phyloP scores from a whole-genome alignment of 2,113 vertebrate species.

The Takifugu bimaculatus region DNA sequence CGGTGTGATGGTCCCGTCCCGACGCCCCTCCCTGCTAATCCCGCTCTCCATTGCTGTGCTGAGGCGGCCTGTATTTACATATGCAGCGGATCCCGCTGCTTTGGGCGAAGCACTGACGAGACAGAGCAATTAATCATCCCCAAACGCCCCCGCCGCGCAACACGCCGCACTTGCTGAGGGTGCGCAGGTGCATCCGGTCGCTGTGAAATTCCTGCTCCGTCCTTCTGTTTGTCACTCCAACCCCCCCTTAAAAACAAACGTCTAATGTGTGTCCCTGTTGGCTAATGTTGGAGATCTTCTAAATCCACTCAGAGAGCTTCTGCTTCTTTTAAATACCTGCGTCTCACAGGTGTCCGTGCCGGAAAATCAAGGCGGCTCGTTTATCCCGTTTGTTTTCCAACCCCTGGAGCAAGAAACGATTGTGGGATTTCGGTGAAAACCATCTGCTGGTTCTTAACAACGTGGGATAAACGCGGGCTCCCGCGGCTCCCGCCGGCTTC shows the following conservation, averaged over 20 bases:
- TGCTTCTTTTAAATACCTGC: neutral
- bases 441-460: constrained; percentile 64
- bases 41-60: constrained; percentile 77
- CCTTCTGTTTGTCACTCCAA: neutral
- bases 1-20: constrained; percentile 44
- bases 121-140: constrained; percentile 97
- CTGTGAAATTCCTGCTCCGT: constrained; percentile 57
- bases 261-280: constrained; percentile 19
- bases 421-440: constrained; percentile 60
- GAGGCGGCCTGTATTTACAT: constrained; percentile 87
- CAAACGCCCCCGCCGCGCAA: constrained; percentile 82
- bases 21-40: constrained; percentile 79
- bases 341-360: constrained; percentile 20
- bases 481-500: constrained; percentile 52
- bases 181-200: constrained; percentile 86
- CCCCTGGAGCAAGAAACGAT: constrained; percentile 61
- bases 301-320: too few relatives aligned
- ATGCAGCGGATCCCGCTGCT: constrained; percentile 87
- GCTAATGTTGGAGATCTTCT: too few relatives aligned
- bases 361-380: constrained; percentile 36
- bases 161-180: constrained; percentile 79
- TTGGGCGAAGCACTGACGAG: constrained; percentile 78
- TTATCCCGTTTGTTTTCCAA: constrained; percentile 49
- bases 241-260: constrained; percentile 16
- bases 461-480: constrained; percentile 63